Conservation (phyloP, 1,140 invertebrate species). For the Drosophila repleta region DNA sequence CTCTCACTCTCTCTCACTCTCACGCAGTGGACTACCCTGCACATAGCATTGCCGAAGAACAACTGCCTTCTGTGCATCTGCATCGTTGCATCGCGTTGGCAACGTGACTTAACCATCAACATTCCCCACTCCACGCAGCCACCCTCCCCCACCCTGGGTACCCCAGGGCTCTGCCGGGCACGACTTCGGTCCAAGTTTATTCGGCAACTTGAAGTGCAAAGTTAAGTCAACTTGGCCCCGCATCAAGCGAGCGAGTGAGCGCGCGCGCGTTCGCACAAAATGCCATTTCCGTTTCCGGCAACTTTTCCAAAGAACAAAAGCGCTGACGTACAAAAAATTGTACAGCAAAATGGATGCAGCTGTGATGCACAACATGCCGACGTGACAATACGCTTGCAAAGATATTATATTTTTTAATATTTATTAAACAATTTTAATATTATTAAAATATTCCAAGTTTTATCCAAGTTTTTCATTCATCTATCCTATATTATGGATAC, state of each 20-base stretch:
- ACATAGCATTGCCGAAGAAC: neutral
- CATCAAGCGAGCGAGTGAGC: constrained; percentile 43
- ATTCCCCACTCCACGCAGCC: neutral
- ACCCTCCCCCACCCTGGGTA: neutral
- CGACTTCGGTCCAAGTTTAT: constrained; percentile 73
- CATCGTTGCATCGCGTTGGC: constrained; percentile 58
- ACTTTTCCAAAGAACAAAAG: constrained; percentile 72
- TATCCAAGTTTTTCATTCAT: too few species aligned
- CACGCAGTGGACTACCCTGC: constrained; percentile 8
- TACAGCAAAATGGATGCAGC: neutral
- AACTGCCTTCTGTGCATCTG: constrained; percentile 57
- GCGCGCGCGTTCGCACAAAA: constrained; percentile 55
- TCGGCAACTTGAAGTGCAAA: constrained; percentile 78
- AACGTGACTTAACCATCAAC: constrained; percentile 20
- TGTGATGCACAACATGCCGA: neutral
- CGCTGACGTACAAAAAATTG: constrained; percentile 32
- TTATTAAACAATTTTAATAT: too few species aligned
- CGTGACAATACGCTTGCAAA: constrained; percentile 9
- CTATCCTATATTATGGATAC: too few species aligned
- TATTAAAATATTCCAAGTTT: too few species aligned
- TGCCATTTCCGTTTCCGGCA: constrained; percentile 81
- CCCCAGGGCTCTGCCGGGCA: constrained; percentile 10
- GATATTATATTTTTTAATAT: too few species aligned
- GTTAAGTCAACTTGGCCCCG: constrained; percentile 73
- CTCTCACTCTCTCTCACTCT: neutral